Evolutionary conservation across 2,113 vertebrate genomes (phyloP).

Genomic region (Lutjanus erythropterus): DNA sequence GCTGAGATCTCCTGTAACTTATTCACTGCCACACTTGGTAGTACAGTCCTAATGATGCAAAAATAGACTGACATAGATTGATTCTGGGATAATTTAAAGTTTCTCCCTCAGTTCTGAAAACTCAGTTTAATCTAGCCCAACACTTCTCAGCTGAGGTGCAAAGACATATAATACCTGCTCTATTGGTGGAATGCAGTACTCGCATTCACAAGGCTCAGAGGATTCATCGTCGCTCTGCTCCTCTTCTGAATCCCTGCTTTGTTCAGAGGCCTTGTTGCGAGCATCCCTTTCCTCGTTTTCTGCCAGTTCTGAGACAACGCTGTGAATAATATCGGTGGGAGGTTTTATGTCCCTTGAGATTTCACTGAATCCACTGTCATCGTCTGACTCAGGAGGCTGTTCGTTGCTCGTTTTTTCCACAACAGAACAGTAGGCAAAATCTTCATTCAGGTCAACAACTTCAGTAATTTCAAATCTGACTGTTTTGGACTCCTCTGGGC

Average conservation of each 20-base stretch:
- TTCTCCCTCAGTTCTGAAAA: constrained; percentile 13
- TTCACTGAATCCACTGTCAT: constrained; percentile 22
- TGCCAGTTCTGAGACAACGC: constrained; percentile 36
- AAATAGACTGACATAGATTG: constrained; percentile 18
- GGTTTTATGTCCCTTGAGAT: constrained; percentile 13
- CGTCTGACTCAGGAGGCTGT: constrained; percentile 12
- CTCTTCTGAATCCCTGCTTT: constrained; percentile 73
- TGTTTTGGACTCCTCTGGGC: constrained; percentile 23
- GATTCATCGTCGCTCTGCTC: constrained; percentile 77
- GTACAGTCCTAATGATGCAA: constrained; percentile 7
- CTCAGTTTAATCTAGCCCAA: background rate
- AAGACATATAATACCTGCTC: constrained; percentile 74
- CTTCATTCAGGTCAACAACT: constrained; percentile 27
- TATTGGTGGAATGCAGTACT: constrained; percentile 79
- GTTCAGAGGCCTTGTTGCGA: constrained; percentile 20
- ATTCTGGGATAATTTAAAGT: constrained; percentile 6
- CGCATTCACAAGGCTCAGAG: constrained; percentile 80
- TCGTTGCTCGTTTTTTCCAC: constrained; percentile 5
- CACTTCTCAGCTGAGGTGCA: constrained; percentile 1
- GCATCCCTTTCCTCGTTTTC: constrained; percentile 17
- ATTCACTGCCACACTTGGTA: constrained; percentile 1
- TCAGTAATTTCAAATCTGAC: constrained; percentile 32
- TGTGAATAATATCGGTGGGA: constrained; percentile 73
- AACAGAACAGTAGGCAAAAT: background rate
- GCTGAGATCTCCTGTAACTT: constrained; percentile 13